Evolutionary conservation across 2,113 vertebrate species (phyloP).

Genomic region (Ctenodactylus gundi): DNA sequence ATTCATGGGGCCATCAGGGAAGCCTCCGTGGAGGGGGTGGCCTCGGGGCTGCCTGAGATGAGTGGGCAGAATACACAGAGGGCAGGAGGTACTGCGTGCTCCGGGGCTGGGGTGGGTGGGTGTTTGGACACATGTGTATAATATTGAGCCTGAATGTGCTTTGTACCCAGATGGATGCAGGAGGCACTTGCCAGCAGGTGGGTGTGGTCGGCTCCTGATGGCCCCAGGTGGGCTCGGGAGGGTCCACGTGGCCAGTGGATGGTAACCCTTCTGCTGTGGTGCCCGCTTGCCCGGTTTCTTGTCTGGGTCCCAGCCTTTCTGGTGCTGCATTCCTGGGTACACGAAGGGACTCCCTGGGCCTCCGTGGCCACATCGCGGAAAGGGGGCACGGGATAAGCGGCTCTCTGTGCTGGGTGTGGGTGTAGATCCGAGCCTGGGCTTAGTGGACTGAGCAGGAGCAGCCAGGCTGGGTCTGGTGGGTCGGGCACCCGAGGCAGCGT

Average conservation of each 20-base stretch:
- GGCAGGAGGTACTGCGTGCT: not conserved
- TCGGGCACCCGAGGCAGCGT: no score
- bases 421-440: not conserved
- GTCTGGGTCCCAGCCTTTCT: no score
- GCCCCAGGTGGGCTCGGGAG: rapidly evolving
- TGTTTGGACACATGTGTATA: not conserved
- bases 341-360: not conserved
- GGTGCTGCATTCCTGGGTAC: not conserved
- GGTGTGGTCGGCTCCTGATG: rapidly evolving
- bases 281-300: not conserved
- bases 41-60: no score
- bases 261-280: rapidly evolving
- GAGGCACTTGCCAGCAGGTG: not conserved
- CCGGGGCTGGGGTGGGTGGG: not conserved
- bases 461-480: no score
- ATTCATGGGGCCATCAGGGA: not conserved
- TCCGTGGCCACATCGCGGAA: not conserved
- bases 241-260: rapidly evolving
- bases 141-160: no score
- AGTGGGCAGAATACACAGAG: rapidly evolving
- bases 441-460: not conserved
- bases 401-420: rapidly evolving
- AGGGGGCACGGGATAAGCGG: not conserved
- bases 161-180: not conserved
- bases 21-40: not conserved